Conservation (phyloP, 2,113 vertebrate genomes). For the Boulengeromyrus knoepffleri region DNA sequence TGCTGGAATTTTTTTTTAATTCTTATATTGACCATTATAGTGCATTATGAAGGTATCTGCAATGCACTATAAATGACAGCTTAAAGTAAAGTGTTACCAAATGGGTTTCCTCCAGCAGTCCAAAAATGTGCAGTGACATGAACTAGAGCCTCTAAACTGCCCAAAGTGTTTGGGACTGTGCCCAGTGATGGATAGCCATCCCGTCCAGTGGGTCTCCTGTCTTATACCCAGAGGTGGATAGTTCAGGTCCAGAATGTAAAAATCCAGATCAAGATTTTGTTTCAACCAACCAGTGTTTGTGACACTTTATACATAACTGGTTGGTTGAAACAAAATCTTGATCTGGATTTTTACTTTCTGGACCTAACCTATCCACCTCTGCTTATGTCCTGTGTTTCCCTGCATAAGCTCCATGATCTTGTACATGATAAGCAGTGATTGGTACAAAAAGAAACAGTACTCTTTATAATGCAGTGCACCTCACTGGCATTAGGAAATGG, state of each 20-base stretch:
- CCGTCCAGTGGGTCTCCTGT: not conserved
- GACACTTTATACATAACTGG: not conserved
- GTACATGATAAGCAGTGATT: not conserved
- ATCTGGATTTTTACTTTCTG: not conserved
- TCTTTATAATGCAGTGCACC: not conserved
- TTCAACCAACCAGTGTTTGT: not conserved
- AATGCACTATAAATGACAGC: too few species aligned
- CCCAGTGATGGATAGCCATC: not conserved
- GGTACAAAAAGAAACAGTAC: not conserved
- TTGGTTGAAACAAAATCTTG: not conserved
- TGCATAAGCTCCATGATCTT: not conserved
- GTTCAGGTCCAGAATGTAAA: not conserved
- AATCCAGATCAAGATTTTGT: not conserved
- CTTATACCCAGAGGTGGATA: not conserved
- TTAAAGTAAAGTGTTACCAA: too few species aligned
- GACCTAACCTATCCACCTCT: not conserved
- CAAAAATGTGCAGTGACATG: not conserved
- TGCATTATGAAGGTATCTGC: too few species aligned
- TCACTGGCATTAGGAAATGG: not conserved
- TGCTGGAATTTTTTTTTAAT: too few species aligned
- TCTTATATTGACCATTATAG: too few species aligned
- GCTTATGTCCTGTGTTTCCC: not conserved
- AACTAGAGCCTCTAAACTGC: not conserved
- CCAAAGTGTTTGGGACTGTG: not conserved
- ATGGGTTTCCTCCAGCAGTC: not conserved